phyloP scores from a whole-genome alignment of 1,140 invertebrate genomes.

The Drosophila sturtevanti region DNA sequence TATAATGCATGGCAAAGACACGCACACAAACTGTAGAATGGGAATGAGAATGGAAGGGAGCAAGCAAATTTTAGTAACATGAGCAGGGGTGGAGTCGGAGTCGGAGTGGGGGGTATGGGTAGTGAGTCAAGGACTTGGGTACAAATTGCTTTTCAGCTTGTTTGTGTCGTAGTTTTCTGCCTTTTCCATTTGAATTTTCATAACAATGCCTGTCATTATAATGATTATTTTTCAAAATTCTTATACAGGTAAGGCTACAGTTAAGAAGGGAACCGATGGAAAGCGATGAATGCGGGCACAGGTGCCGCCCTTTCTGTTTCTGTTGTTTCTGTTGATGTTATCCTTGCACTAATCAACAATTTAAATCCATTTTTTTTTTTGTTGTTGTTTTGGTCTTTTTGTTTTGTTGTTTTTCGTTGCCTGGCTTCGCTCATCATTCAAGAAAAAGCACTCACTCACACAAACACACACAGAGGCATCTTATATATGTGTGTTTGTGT shows the following conservation, averaged over 20 bases:
- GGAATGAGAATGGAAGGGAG: neutral
- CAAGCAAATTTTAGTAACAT: neutral
- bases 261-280: neutral
- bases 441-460: constrained; percentile 20
- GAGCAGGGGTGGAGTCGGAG: neutral
- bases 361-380: constrained; percentile 78
- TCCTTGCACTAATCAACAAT: constrained; percentile 77
- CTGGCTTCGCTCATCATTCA: constrained; percentile 55
- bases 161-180: constrained; percentile 54
- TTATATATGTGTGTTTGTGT: neutral
- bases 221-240: constrained; percentile 80
- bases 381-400: constrained; percentile 31
- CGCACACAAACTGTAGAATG: neutral
- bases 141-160: constrained; percentile 67
- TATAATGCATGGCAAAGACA: constrained; percentile 55
- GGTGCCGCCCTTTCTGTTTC: constrained; percentile 37
- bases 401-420: neutral
- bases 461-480: neutral
- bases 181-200: constrained; percentile 61
- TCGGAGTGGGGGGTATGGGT: neutral
- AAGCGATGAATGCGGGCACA: constrained; percentile 16
- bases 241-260: constrained; percentile 11
- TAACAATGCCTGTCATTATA: constrained; percentile 74
- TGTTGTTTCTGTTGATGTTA: constrained; percentile 41
- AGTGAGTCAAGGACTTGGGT: constrained; percentile 33